Evolutionary conservation across 2,888 invertebrate genomes (phyloP).

Genomic region (Podotricha telesiphe): DNA sequence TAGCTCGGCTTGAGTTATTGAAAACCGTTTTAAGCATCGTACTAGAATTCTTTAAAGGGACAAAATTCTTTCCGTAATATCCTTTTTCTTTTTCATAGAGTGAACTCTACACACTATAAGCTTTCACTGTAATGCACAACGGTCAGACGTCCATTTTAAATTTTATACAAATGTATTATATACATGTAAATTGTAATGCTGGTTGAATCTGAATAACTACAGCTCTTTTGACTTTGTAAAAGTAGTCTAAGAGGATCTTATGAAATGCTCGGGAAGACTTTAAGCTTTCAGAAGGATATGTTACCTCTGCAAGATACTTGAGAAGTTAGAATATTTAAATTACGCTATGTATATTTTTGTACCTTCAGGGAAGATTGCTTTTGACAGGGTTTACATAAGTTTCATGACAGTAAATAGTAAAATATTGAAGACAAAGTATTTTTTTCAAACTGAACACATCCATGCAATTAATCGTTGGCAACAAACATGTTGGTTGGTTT

Average conservation of each 20-base stretch:
- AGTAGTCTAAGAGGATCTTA: background rate
- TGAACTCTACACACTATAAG: background rate
- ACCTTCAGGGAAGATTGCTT: background rate
- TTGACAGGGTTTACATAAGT: background rate
- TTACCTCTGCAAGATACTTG: background rate
- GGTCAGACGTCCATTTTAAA: background rate
- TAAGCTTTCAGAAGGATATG: background rate
- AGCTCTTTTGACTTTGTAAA: background rate
- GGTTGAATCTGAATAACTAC: background rate
- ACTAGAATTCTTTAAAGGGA: background rate
- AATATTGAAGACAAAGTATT: too few relatives aligned
- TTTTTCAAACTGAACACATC: too few relatives aligned
- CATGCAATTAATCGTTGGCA: too few relatives aligned
- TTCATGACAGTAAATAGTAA: background rate
- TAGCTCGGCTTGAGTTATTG: background rate
- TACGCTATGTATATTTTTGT: slow-evolving; percentile 1
- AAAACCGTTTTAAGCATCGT: background rate
- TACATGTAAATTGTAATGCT: background rate
- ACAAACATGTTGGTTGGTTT: too few relatives aligned
- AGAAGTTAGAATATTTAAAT: slow-evolving; percentile 6
- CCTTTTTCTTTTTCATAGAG: background rate
- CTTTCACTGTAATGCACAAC: background rate
- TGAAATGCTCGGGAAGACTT: background rate
- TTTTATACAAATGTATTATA: background rate
- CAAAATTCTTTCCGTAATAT: background rate